A percentile compares a stretch with the other conserved stretches of the same genome.
These are phyloP conservation scores for Zonitis immaculata DNA, from an alignment of 2,888 invertebrate species.

Conservation along the genomic window DNA sequence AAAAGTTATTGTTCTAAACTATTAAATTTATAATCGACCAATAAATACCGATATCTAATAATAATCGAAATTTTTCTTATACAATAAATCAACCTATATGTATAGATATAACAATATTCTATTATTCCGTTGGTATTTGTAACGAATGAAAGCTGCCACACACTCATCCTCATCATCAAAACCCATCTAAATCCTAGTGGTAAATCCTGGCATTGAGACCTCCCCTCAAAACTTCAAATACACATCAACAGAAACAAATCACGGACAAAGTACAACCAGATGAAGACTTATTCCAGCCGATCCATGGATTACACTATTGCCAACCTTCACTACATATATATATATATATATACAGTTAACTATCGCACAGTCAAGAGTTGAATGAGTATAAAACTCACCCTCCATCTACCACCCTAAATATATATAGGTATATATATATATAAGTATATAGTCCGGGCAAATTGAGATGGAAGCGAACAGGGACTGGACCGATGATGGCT, in stretches of 20 bases:
- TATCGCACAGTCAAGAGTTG: slow-evolving; percentile 1
- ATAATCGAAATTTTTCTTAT: not conserved
- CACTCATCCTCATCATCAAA: slow-evolving; percentile 43
- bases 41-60: not conserved
- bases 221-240: slow-evolving; percentile 38
- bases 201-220: slow-evolving; percentile 38
- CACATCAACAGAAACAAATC: slow-evolving; percentile 43
- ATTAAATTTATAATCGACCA: not conserved
- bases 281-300: slow-evolving; percentile 45
- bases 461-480: slow-evolving; percentile 29
- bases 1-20: not conserved
- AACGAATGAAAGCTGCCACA: slow-evolving; percentile 29
- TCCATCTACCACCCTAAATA: slow-evolving; percentile 2
- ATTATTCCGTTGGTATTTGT: too few relatives aligned
- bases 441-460: slow-evolving; percentile 21
- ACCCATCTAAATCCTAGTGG: slow-evolving; percentile 39
- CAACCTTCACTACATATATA: slow-evolving; percentile 12
- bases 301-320: slow-evolving; percentile 36
- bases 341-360: too few relatives aligned
- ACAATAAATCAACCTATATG: too few relatives aligned
- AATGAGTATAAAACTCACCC: not conserved
- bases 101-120: too few relatives aligned
- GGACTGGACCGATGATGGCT: slow-evolving; percentile 17
- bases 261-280: slow-evolving; percentile 42
- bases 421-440: slow-evolving; percentile 6